Evolutionary conservation across 2,113 vertebrate genomes (phyloP).

Genomic region (Aramus guarauna): DNA sequence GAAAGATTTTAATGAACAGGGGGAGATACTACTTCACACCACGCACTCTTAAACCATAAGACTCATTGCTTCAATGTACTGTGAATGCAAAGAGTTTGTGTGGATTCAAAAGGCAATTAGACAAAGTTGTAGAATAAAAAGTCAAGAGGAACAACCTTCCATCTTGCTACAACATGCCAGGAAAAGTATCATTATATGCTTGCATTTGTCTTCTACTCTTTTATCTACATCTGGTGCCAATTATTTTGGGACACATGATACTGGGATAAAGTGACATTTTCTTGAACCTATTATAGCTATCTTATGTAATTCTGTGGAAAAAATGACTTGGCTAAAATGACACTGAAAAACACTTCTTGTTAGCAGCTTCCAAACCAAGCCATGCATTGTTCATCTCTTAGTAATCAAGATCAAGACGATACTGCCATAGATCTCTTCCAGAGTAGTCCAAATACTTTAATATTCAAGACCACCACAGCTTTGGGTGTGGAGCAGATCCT

Average conservation of each 20-base stretch:
- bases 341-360: not conserved
- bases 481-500: no score
- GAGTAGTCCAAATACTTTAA: not conserved
- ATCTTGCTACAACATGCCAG: not conserved
- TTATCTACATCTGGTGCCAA: not conserved
- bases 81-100: not conserved
- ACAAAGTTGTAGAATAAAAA: not conserved
- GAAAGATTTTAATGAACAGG: not conserved
- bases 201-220: not conserved
- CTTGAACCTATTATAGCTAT: not conserved
- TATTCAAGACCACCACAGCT: not conserved
- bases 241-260: not conserved
- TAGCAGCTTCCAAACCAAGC: not conserved
- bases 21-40: not conserved
- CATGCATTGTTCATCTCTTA: not conserved
- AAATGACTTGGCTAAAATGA: not conserved
- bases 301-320: not conserved
- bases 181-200: not conserved
- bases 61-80: not conserved
- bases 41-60: not conserved
- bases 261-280: not conserved
- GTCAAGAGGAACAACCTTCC: not conserved
- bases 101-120: not conserved
- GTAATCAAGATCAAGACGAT: not conserved
- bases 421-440: not conserved